Conservation (phyloP, 2,797 vertebrate species). For the Phaenicophaeus curvirostris region DNA sequence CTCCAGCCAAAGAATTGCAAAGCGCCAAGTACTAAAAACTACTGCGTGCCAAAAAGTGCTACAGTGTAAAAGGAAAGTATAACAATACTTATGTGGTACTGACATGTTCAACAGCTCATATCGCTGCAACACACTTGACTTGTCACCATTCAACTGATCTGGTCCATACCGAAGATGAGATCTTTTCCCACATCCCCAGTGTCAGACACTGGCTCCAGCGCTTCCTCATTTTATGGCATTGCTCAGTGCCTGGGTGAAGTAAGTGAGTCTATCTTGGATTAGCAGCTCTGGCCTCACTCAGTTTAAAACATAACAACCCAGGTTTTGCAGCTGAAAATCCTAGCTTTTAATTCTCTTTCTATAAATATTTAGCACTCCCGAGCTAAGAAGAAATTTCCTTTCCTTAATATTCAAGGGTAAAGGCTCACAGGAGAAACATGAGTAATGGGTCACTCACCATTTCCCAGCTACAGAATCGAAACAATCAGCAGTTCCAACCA, state of each 20-base stretch:
- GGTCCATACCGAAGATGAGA: neutral
- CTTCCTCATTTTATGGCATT: neutral
- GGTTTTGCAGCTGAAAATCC: neutral
- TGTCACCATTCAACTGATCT: neutral
- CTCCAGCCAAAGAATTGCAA: slow-evolving; percentile 3
- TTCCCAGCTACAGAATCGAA: neutral
- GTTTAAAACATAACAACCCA: neutral
- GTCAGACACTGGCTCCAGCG: neutral
- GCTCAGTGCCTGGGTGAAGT: neutral
- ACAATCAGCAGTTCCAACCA: neutral
- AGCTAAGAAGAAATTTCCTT: neutral
- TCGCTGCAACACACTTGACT: neutral
- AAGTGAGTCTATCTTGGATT: neutral
- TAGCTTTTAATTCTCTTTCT: neutral
- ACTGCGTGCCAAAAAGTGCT: neutral
- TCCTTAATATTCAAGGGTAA: neutral
- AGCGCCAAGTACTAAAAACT: neutral
- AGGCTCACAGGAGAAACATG: neutral
- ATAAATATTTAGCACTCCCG: neutral
- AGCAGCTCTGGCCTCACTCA: neutral
- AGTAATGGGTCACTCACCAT: neutral
- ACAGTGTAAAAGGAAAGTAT: neutral
- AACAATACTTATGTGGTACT: neutral
- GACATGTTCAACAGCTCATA: neutral
- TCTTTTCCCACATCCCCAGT: neutral